Evolutionary conservation across 2,888 invertebrate species (phyloP), one percentile per base, ranked within the genome.

Genomic region (Tillus elongatus): DNA sequence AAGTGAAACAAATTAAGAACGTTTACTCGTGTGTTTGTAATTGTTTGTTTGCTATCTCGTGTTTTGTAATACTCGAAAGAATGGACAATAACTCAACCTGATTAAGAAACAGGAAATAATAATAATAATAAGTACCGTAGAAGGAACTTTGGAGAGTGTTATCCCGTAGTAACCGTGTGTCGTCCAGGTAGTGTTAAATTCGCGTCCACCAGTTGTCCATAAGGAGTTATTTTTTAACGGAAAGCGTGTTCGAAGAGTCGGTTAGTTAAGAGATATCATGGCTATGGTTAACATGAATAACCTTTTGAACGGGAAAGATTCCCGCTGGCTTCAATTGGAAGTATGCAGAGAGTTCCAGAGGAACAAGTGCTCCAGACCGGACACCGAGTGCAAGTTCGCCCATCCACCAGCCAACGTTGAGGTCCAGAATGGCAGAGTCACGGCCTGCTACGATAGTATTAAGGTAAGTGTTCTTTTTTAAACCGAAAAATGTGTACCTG

Each of bases 371-470:
- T 90, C 95, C 62, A 82, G 98, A 66, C 88, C 93, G 50, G 97
- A 98, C 74, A 90, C 92, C 67, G 97, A 98, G 74, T 98, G 98
- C 83, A 98, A 98, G 79, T 99, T 97, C 71, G 97, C 98, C 54
- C 98, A 98, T 77, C 98, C 98, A 47, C 96, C 97, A 52, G 86
- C 92, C 60, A 96, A 97, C 71, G 97, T 98, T 61, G 98, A 98
- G 74, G 95, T 98, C 64, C 97, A 97, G 77, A 98, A 97, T 73
- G 98, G 98, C 67, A 82, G 96, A 64, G 98, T 98, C 64, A 97
- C 96, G 61, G 98, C 98, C 61, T 98, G 98, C 79, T 99, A 97
- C 81, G 98, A 99, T 77, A 96, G 95, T 74, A 97, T 98, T 74
- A 98, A 98, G 95, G 98, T 98, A 74, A 77, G 82, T 66, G n/a